Evolutionary conservation across 2,888 invertebrate genomes (phyloP).

Genomic region (Drosophila prolongata): DNA sequence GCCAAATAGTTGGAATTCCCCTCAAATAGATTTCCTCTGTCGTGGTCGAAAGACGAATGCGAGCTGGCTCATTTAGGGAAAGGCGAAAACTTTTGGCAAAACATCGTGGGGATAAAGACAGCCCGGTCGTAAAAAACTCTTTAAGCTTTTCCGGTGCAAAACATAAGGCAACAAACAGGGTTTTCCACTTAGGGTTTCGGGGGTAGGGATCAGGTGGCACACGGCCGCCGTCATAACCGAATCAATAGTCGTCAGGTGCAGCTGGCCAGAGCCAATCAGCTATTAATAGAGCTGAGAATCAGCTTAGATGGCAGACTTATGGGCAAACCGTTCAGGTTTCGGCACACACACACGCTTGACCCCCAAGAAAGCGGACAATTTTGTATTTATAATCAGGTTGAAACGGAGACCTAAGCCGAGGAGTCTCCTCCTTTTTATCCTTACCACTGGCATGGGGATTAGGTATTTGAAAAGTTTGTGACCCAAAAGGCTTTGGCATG

Average conservation of each 20-base stretch:
- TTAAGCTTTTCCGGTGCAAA: conserved; percentile 26
- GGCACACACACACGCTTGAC: conserved; percentile 30
- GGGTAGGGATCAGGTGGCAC: conserved; percentile 30
- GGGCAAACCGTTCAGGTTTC: conserved; percentile 25
- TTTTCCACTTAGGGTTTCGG: conserved; percentile 56
- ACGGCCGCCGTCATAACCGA: conserved; percentile 51
- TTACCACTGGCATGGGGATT: conserved; percentile 61
- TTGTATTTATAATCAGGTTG: conserved; percentile 47
- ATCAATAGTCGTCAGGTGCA: conserved; percentile 37
- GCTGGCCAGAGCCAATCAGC: conserved; percentile 48
- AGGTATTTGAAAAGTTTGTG: conserved; percentile 77
- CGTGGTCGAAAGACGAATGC: conserved; percentile 51
- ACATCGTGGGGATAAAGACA: conserved; percentile 40
- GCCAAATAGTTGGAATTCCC: conserved; percentile 48
- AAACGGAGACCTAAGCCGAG: conserved; percentile 28
- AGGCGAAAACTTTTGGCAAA: conserved; percentile 14
- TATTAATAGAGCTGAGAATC: conserved; percentile 55
- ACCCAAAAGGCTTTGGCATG: conserved; percentile 76
- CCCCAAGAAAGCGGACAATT: conserved; percentile 33
- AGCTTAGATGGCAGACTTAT: conserved; percentile 43
- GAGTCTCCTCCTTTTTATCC: conserved; percentile 24
- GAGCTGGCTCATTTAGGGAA: conserved; percentile 60
- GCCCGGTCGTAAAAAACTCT: conserved; percentile 33
- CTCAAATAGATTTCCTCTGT: conserved; percentile 66
- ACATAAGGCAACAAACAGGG: conserved; percentile 53